Evolutionary conservation across 2,888 invertebrate genomes (phyloP), one percentile per base, ranked within the genome.

Genomic region (Polymixis flavicincta): DNA sequence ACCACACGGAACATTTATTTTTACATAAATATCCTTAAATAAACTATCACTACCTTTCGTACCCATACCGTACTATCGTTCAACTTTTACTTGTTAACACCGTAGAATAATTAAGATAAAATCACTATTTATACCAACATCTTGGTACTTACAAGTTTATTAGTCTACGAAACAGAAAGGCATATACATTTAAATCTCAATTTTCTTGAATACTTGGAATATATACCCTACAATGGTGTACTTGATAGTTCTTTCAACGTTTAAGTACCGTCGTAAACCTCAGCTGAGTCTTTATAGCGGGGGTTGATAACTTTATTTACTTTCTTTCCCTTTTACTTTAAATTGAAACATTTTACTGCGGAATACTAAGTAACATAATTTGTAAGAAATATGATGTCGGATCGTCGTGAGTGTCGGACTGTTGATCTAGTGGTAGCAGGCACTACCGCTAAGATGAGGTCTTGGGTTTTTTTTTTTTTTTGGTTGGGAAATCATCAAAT

Each of bases 261-360:
- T 84, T 85, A 75, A 85, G 70, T 71, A 13, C 28, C n/a, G 37
- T 82, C 85, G 67, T 82, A 85, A 85, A 82, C 63, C 67, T 64
- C 72, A 67, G 59, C 55, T 52, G 71, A 55, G 14, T 71, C 57
- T 82, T 83, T 83, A 73, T 69, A 55, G 61, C 70, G 3, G 0
- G 48, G 64, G 52, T 78, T 83, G 72, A 76, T 82, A 85, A 70
- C 78, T 68, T 73, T 82, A 77, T 85, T 72, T 70, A 82, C 28
- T 82, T 71, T 80, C 59, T 64, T 54, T 28, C 42, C 37, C 55
- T 73, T 57, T 74, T 54, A 80, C 32, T 63, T 82, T 54, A 68
- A 84, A 84, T 80, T 80, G 68, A 69, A 82, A 55, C 54, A 59
- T 67, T 81, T 75, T 60, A 75, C 67, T 75, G 54, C 14, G 19